phyloP scores from a whole-genome alignment of 2,113 vertebrate species.

The Merops nubicus region DNA sequence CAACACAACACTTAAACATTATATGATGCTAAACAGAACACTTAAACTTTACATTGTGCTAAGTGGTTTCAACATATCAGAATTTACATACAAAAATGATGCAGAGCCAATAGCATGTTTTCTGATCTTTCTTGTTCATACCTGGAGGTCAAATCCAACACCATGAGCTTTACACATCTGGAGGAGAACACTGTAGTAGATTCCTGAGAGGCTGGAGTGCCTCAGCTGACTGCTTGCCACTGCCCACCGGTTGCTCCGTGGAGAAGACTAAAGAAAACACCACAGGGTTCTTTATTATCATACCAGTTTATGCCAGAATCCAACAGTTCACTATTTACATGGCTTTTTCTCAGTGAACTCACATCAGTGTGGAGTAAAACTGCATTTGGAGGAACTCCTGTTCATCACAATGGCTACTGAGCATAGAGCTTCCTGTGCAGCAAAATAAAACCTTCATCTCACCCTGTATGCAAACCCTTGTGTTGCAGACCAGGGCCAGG shows the following conservation, averaged over 20 bases:
- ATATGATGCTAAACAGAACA: neutral
- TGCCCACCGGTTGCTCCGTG: slow-evolving; percentile 58
- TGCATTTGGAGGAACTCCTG: neutral
- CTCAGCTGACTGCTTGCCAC: slow-evolving; percentile 80
- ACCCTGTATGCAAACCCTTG: accelerated
- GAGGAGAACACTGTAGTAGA: slow-evolving; percentile 82
- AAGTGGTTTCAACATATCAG: neutral
- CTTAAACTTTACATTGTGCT: neutral
- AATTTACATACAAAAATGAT: neutral
- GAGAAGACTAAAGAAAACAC: slow-evolving; percentile 29
- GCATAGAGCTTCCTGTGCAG: neutral
- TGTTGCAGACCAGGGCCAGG: accelerated
- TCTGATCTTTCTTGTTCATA: slow-evolving; percentile 22
- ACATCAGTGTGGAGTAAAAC: neutral
- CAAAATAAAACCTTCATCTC: neutral
- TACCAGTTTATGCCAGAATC: neutral
- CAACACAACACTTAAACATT: neutral
- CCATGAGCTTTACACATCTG: slow-evolving; percentile 82
- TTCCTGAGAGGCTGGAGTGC: slow-evolving; percentile 81
- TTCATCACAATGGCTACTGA: neutral
- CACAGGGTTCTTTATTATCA: neutral
- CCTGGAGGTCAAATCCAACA: slow-evolving; percentile 86
- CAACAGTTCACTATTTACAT: neutral
- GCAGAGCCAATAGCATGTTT: accelerated
- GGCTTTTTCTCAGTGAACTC: neutral